Evolutionary conservation across 2,888 invertebrate species (phyloP), one percentile per base, ranked within the genome.

Genomic region (Ecliptopera silaceata): DNA sequence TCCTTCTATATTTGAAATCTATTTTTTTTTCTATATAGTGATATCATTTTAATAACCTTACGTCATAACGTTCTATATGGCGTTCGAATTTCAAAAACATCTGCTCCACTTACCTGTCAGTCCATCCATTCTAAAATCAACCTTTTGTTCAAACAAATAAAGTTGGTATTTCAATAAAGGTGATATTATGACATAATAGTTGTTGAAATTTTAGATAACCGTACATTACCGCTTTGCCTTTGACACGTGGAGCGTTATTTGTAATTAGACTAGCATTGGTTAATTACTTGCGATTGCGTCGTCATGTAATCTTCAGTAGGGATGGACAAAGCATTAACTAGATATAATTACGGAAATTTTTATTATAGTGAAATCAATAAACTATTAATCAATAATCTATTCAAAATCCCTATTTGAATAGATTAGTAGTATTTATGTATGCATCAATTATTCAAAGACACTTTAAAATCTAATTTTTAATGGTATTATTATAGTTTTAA

Each of bases 131-230:
- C 52, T 38, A 57, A 62, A 64, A 55, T 42, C 34, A 49, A 50
- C 58, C 60, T 60, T 53, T 56, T 32, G 8, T 12, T 48, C 46
- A 47, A 20, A 43, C 45, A 11, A 42, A 54, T 59, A 65, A 38
- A 49, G 60, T 42, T 52, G 15, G 41, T 47, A 61, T 59, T 64
- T 39, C 46, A 45, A 31, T 57, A 32, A 51, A 36, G 31, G 34
- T 47, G 57, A 51, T 65, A 56, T 59, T 47, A 50, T 64, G 61
- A 67, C 63, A 71, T 64, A 66, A 68, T 62, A 56, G 67, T 65
- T 65, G 72, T 68, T 66, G 66, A 68, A 66, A 74, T 72, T 69
- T 70, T 61, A 63, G 63, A 69, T 69, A 62, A 52, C 63, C 63
- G 59, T 68, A 61, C 64, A 71, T 72, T 70, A 60, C 72, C 52